These are phyloP conservation scores for Euclidia mi DNA, from an alignment of 2,888 invertebrate species.

Conservation along the genomic window DNA sequence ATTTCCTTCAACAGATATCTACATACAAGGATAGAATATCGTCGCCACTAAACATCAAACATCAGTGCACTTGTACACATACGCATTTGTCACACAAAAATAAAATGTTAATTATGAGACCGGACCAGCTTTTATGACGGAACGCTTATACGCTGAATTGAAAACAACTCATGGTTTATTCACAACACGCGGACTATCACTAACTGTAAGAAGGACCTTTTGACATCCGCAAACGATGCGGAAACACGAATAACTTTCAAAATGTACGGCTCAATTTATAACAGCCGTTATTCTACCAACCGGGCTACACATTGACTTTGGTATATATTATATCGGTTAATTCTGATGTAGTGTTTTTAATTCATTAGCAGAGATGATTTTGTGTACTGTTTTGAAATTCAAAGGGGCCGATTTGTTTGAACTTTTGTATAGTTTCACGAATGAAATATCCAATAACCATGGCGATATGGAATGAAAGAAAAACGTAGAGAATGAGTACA, in stretches of 20 bases:
- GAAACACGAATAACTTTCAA: conserved; percentile 43
- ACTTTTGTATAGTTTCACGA: conserved; percentile 16
- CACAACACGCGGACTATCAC: conserved; percentile 74
- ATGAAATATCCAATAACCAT: conserved; percentile 38
- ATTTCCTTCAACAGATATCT: too few relatives aligned
- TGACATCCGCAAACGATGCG: conserved; percentile 59
- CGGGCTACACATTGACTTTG: conserved; percentile 60
- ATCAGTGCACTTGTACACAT: conserved; percentile 55
- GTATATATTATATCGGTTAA: conserved; percentile 65
- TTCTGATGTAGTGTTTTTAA: conserved; percentile 69
- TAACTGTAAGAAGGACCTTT: conserved; percentile 68
- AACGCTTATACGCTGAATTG: conserved; percentile 88
- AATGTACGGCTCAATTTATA: conserved; percentile 57
- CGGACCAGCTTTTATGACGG: conserved; percentile 81
- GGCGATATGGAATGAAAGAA: conserved; percentile 14
- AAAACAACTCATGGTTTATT: conserved; percentile 89
- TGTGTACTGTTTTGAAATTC: conserved; percentile 28
- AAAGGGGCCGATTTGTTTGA: conserved; percentile 17
- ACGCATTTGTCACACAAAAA: conserved; percentile 67
- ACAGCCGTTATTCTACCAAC: conserved; percentile 61
- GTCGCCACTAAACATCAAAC: conserved; percentile 45
- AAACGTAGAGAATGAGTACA: conserved; percentile 5
- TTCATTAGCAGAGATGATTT: conserved; percentile 61
- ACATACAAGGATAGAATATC: conserved; percentile 31
- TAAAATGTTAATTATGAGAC: conserved; percentile 83